A percentile compares a stretch with the other conserved stretches of the same genome.
These are phyloP conservation scores for Escarpia spicata DNA, from an alignment of 2,888 invertebrate genomes.

Conservation along the genomic window DNA sequence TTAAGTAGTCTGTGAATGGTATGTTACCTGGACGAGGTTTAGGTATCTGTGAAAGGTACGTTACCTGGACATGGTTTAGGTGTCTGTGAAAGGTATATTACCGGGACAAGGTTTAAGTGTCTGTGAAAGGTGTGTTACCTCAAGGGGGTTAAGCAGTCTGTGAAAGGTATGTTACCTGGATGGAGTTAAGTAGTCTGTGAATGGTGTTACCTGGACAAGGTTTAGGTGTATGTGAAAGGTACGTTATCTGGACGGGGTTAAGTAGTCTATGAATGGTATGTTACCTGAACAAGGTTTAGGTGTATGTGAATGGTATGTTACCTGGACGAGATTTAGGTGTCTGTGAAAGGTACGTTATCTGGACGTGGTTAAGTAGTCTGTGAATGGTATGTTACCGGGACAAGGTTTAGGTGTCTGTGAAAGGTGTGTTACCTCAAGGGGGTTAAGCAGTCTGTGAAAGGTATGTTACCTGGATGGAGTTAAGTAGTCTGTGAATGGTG, in stretches of 20 bases:
- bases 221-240: neutral
- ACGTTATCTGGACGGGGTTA: constrained; percentile 82
- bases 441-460: neutral
- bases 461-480: neutral
- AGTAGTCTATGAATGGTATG: constrained; percentile 79
- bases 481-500: neutral
- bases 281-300: constrained; percentile 78
- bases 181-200: neutral
- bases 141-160: neutral
- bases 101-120: neutral
- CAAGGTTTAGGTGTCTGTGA: too few relatives aligned
- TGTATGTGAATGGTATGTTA: constrained; percentile 74
- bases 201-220: neutral
- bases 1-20: neutral
- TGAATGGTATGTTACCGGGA: neutral
- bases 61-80: neutral
- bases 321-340: neutral
- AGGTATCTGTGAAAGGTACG: too few relatives aligned
- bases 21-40: neutral
- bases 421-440: neutral
- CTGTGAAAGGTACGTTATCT: neutral
- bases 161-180: neutral
- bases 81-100: neutral
- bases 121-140: neutral
- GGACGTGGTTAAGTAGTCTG: neutral